phyloP scores from a whole-genome alignment of 2,888 invertebrate genomes.

The Aleiodes testaceus region DNA sequence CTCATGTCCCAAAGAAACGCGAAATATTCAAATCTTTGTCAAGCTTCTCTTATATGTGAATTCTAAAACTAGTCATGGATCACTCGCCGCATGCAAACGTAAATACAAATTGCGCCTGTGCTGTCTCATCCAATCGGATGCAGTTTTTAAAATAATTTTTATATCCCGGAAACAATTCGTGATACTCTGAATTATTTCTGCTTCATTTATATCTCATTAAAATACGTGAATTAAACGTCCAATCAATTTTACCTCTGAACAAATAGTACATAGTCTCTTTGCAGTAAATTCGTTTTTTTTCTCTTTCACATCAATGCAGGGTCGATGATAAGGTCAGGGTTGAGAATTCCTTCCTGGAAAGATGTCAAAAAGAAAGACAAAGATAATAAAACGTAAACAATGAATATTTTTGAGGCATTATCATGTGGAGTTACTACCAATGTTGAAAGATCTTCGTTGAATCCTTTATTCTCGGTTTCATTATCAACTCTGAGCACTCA shows the following conservation, averaged over 20 bases:
- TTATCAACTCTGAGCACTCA: no score
- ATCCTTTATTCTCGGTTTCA: no score
- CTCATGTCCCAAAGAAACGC: conserved; percentile 22
- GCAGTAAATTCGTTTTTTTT: conserved; percentile 55
- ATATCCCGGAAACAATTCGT: conserved; percentile 26
- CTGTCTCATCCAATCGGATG: not conserved
- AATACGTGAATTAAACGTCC: not conserved
- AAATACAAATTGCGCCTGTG: not conserved
- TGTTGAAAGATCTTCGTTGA: no score
- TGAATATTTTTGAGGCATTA: no score
- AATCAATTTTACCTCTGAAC: conserved; percentile 1
- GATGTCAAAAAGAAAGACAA: not conserved
- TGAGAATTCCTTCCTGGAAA: conserved; percentile 36
- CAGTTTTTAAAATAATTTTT: conserved; percentile 24
- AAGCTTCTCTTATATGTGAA: not conserved
- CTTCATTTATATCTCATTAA: conserved; percentile 2
- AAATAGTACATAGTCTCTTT: no score
- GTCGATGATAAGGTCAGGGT: conserved; percentile 58
- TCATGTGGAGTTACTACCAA: no score
- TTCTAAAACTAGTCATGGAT: conserved; percentile 14
- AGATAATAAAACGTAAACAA: not conserved
- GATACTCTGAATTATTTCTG: not conserved
- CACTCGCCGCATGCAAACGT: not conserved
- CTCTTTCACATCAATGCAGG: conserved; percentile 2
- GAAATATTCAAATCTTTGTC: conserved; percentile 22